Evolutionary conservation across 1,140 invertebrate genomes (phyloP), one percentile per base, ranked within the genome.

Genomic region (Bombus cullumanus): DNA sequence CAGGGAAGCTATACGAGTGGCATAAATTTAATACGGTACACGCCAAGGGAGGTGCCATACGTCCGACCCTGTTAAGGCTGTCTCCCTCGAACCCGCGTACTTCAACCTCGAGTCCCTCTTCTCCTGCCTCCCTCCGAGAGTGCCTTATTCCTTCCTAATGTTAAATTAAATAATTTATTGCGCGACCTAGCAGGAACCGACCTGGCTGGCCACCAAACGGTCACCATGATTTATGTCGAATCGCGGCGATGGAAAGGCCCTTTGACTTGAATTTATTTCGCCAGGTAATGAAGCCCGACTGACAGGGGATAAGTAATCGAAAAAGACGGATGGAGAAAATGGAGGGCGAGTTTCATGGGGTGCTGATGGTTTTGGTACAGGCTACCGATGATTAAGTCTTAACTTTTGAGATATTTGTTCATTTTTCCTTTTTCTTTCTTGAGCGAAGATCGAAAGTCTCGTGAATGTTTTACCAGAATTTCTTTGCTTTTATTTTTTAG

Each of bases 11-110:
- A 87, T 91, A 92, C 91, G 92, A 92, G 89, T 92, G 90, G 92
- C 91, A 94, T 94, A 94, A 94, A 94, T 94, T 94, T 93, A 91
- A 93, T 92, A 93, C 87, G 72, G 92, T 93, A 94, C 92, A 94
- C 88, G 93, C 92, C 90, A 89, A 91, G 92, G 92, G 93, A 94
- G 93, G 93, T 94, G 87, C 92, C 92, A 91, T 90, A 94, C 88
- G 92, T 94, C 92, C 91, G 88, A 93, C 89, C 88, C 88, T 91
- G 86, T 91, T 91, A 87, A 88, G 86, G 86, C 84, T 84, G 81
- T 91, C 89, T 93, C 88, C 83, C 80, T 89, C 74, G 9, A 3
- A n/a, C 82, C 34, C 28, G 12, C 31, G 39, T 62, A 73, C 28
- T 81, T 66, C 64, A 47, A 28, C 81, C 87, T 59, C 80, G 41